phyloP scores from a whole-genome alignment of 2,888 invertebrate genomes.

The Micoletzkya japonica region DNA sequence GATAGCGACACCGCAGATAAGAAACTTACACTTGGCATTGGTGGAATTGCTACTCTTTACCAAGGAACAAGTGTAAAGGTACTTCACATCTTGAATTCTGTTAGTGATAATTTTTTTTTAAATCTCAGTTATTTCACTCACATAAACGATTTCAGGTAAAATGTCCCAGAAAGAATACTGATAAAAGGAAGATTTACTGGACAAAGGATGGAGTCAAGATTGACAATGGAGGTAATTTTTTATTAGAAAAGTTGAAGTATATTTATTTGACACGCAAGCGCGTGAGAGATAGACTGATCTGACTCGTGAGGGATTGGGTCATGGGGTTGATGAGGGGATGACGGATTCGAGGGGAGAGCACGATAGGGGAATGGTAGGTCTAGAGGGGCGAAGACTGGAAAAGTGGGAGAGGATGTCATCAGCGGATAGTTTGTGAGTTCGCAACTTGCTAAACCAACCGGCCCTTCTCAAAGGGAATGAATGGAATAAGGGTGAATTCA shows the following conservation, averaged over 20 bases:
- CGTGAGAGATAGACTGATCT: neutral
- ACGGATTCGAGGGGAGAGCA: neutral
- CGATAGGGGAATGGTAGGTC: neutral
- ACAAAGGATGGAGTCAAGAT: conserved; percentile 79
- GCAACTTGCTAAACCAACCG: too few species aligned
- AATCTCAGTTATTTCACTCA: neutral
- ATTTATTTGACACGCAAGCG: too few species aligned
- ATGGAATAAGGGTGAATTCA: too few species aligned
- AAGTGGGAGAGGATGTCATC: too few species aligned
- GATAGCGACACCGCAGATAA: conserved; percentile 79
- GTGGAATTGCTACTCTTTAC: conserved; percentile 86
- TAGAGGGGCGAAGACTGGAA: neutral
- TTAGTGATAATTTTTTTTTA: neutral
- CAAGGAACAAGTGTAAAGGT: conserved; percentile 86
- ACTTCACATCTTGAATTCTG: too few species aligned
- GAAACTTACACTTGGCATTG: conserved; percentile 75
- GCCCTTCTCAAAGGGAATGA: too few species aligned
- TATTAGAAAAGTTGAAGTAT: neutral
- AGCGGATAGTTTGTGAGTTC: too few species aligned
- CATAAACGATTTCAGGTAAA: conserved; percentile 69
- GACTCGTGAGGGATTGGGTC: too few species aligned
- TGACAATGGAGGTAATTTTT: conserved; percentile 69
- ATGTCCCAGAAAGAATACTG: conserved; percentile 82
- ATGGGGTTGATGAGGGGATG: too few species aligned
- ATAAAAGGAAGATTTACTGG: conserved; percentile 78